Percentiles rank a stretch among this genome's conserved stretches.
Conservation (phyloP, 2,113 vertebrate species). For the Otis tarda region DNA sequence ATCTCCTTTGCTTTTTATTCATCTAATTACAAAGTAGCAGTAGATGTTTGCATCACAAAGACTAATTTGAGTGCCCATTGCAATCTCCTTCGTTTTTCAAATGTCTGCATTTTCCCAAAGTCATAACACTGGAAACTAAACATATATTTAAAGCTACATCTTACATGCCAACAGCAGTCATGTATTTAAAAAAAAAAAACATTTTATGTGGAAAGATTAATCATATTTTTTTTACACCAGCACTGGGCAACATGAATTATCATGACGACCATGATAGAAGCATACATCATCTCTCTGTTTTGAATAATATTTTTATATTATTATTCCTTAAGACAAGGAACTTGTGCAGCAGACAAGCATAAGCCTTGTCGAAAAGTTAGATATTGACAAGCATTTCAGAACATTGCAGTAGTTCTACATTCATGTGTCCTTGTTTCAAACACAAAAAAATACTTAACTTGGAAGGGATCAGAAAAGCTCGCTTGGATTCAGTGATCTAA, state of each 20-base stretch:
- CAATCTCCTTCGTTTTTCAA: not conserved
- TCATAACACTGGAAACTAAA: not conserved
- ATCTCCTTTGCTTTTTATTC: slow-evolving; percentile 13
- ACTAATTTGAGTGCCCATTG: not conserved
- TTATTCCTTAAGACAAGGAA: not conserved
- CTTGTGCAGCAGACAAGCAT: not conserved
- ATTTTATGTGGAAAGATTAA: not conserved
- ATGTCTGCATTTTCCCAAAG: not conserved
- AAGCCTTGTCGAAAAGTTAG: not conserved
- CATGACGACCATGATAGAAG: not conserved
- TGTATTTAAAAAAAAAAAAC: not conserved
- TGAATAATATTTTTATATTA: not conserved
- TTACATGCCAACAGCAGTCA: not conserved
- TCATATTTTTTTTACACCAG: not conserved
- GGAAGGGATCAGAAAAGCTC: not conserved
- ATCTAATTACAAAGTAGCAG: slow-evolving; percentile 13
- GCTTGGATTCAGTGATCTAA: not conserved
- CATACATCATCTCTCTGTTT: not conserved
- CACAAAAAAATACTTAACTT: not conserved
- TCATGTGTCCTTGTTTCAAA: not conserved
- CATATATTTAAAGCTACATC: not conserved
- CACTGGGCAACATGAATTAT: not conserved
- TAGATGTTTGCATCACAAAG: slow-evolving; percentile 4
- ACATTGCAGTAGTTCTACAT: not conserved
- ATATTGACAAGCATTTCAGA: not conserved